Percentiles rank a stretch among this genome's conserved stretches.
Evolutionary conservation across 2,888 invertebrate genomes (phyloP).

Genomic region (Rhamnusium bicolor): DNA sequence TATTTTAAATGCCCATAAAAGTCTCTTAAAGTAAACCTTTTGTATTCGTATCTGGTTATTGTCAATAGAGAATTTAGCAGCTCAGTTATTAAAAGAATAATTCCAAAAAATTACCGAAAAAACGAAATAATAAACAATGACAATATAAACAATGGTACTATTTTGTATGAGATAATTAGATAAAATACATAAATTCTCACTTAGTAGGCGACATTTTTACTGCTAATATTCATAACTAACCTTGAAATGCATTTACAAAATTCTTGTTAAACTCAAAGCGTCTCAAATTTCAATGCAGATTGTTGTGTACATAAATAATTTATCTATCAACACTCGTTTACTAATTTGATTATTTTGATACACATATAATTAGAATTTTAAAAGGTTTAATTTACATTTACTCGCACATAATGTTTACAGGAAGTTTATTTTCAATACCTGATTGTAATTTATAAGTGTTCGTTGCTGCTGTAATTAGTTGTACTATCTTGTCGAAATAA

Average conservation of each 20-base stretch:
- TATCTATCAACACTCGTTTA: conserved; percentile 3
- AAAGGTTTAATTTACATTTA: conserved; percentile 1
- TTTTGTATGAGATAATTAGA: background rate
- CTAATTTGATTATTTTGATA: background rate
- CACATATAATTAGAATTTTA: conserved; percentile 1
- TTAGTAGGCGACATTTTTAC: background rate
- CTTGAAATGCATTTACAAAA: background rate
- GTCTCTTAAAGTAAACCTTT: no score
- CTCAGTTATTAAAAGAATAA: background rate
- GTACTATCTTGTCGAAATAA: no score
- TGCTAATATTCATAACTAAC: background rate
- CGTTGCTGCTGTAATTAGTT: background rate
- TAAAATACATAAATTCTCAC: no score
- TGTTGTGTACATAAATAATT: background rate
- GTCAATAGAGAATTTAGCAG: no score
- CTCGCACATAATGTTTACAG: background rate
- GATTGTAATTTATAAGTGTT: background rate
- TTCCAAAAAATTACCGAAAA: background rate
- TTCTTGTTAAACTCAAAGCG: background rate
- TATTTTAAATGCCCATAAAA: no score
- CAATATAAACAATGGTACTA: background rate
- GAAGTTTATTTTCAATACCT: background rate
- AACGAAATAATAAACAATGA: background rate
- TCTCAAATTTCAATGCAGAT: background rate
- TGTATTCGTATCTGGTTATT: no score